These are phyloP conservation scores for Hyaena hyaena DNA, from an alignment of 2,113 vertebrate genomes.

Conservation along the genomic window DNA sequence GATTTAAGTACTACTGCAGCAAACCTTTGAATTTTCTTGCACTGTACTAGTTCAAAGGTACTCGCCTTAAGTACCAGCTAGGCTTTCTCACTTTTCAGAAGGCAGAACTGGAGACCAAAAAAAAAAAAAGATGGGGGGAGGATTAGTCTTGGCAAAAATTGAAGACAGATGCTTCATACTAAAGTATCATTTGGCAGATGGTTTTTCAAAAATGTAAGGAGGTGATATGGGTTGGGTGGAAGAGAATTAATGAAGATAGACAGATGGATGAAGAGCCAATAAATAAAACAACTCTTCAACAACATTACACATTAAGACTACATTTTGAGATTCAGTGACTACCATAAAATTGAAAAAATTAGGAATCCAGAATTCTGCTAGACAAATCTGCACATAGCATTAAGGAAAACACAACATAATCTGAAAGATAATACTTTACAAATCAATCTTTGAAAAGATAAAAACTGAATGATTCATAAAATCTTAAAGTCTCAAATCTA, in stretches of 20 bases:
- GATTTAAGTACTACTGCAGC: neutral
- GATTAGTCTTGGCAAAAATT: conserved; percentile 64
- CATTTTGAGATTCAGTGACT: conserved; percentile 35
- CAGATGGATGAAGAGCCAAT: conserved; percentile 63
- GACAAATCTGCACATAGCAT: neutral
- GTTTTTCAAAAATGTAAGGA: conserved; percentile 65
- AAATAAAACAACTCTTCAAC: conserved; percentile 61
- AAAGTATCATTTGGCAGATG: conserved; percentile 66
- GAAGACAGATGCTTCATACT: conserved; percentile 70
- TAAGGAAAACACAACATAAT: conserved; percentile 54
- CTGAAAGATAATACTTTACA: conserved; percentile 52
- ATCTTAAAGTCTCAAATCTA: conserved; percentile 15
- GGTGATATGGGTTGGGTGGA: conserved; percentile 24
- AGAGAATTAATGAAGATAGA: conserved; percentile 68
- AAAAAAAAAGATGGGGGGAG: conserved; percentile 50
- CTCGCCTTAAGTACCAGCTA: neutral
- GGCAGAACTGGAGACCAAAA: conserved; percentile 44
- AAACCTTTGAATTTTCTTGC: conserved; percentile 33
- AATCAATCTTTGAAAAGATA: conserved; percentile 58
- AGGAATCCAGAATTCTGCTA: conserved; percentile 6
- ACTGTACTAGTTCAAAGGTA: conserved; percentile 41
- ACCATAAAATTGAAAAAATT: conserved; percentile 34
- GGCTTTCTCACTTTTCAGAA: conserved; percentile 50
- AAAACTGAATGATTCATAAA: neutral
- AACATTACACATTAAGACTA: conserved; percentile 38